These are phyloP conservation scores for Nannoperca obscura DNA, from an alignment of 2,797 vertebrate genomes.

Conservation along the genomic window DNA sequence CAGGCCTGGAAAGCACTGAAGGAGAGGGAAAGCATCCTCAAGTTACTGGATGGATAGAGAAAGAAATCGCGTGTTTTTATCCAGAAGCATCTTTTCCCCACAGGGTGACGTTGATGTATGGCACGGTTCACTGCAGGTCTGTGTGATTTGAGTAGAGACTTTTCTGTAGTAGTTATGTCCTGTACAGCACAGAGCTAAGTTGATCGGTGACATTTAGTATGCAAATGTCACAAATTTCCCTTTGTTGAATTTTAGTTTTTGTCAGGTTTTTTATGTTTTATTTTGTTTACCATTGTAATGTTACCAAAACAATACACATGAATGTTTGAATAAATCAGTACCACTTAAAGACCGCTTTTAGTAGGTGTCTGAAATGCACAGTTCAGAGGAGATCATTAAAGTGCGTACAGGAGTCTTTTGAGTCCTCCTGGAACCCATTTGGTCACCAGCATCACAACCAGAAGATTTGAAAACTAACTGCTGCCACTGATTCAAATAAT, in stretches of 20 bases:
- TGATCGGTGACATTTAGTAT: constrained; percentile 31
- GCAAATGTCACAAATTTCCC: no score
- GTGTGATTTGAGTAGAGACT: constrained; percentile 33
- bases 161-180: constrained; percentile 46
- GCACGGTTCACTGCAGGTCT: constrained; percentile 40
- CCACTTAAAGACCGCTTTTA: constrained; percentile 9
- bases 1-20: constrained; percentile 98
- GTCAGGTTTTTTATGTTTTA: constrained; percentile 50
- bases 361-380: background rate
- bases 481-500: background rate
- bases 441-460: background rate
- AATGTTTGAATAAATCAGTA: constrained; percentile 72
- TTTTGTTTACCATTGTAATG: constrained; percentile 54
- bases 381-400: background rate
- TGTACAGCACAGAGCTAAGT: constrained; percentile 42
- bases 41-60: constrained; percentile 90
- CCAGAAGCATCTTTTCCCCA: background rate
- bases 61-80: background rate
- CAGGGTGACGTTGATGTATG: constrained; percentile 30
- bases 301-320: constrained; percentile 51
- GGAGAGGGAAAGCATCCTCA: constrained; percentile 97
- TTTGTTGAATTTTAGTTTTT: constrained; percentile 30
- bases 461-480: background rate
- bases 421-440: background rate
- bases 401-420: background rate